Conservation (phyloP, 2,113 vertebrate genomes). For the Tachycineta bicolor region DNA sequence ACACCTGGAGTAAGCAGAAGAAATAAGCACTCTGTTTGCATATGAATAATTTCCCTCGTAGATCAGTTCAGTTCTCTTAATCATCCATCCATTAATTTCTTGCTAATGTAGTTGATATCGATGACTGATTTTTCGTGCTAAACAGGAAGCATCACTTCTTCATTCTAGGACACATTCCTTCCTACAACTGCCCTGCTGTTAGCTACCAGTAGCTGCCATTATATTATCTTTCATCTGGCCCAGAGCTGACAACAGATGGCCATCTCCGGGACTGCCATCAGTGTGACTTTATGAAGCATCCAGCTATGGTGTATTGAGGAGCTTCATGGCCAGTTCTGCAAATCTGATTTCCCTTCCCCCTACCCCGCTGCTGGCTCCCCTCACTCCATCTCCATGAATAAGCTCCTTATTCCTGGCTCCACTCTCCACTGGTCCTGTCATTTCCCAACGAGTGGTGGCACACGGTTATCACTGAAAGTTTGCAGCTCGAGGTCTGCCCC, state of each 20-base stretch:
- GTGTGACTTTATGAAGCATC: constrained; percentile 77
- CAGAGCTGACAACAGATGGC: constrained; percentile 79
- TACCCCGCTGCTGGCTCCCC: background rate
- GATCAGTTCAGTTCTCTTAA: constrained; percentile 60
- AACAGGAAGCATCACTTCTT: constrained; percentile 58
- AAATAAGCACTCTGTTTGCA: constrained; percentile 59
- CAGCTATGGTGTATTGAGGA: constrained; percentile 73
- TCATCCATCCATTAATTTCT: constrained; percentile 72
- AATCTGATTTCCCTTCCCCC: constrained; percentile 57
- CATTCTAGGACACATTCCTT: constrained; percentile 50
- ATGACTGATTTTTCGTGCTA: constrained; percentile 62
- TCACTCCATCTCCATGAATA: constrained; percentile 45
- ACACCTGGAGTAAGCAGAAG: constrained; percentile 42
- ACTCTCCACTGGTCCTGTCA: constrained; percentile 48
- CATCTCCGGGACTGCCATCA: constrained; percentile 76
- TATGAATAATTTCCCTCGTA: constrained; percentile 60
- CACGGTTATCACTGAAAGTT: background rate
- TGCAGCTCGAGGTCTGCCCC: background rate
- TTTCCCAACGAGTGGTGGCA: constrained; percentile 42
- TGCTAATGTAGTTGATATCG: constrained; percentile 58
- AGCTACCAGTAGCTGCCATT: constrained; percentile 69
- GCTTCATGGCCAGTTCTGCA: constrained; percentile 67
- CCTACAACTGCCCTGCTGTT: constrained; percentile 72
- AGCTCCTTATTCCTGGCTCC: constrained; percentile 69
- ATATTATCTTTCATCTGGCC: constrained; percentile 78